Base-by-base conservation (phyloP, 2,888 invertebrate genomes). In the Xestia sexstrigata region DNA sequence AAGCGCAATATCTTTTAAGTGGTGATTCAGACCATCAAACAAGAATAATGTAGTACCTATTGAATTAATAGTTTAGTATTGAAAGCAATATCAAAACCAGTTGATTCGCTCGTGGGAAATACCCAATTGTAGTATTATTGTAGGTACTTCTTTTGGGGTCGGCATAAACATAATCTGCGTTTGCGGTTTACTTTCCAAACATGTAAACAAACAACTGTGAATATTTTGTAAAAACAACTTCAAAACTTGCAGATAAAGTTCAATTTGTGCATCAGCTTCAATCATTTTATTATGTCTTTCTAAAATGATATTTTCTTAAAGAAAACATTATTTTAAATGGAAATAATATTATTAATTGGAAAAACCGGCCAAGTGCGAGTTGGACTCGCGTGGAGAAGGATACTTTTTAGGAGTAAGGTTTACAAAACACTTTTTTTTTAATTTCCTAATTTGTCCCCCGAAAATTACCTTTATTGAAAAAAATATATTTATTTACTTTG, bases 81-180 rank as follows among this genome's bases (percentile, higher is more conserved):
- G 55, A n/a, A 55, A 55, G 55, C n/a, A n/a, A 55, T n/a, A 55
- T n/a, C 62, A 26, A 60, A 45, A 76, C 39, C 58, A 67, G 65
- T 66, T 49, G 30, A 62, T 52, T 52, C 13, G 26, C 58, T 63
- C 20, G 63, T 39, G 72, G 86, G 80, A 68, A 79, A 87, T 74
- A 83, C 80, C 82, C 82, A 58, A 62, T 26, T 20, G 35, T 30
- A 62, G 70, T 55, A 68, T 69, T 58, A 52, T 23, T 60, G 11
- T 42, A 65, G 8, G 39, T 49, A 23, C 35, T 45, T 70, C 20
- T 35, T 70, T 2, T 62, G 45, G 0, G 0, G 7, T 30, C 39
- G 15, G 15, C 13, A 26, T 30, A 47, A 62, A 65, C 20, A 20
- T 26, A n/a, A 67, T 23, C 13, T 39, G 13, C 23, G 13, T 63